Conservation (phyloP, 2,113 vertebrate genomes). For the Tyrannus savana region DNA sequence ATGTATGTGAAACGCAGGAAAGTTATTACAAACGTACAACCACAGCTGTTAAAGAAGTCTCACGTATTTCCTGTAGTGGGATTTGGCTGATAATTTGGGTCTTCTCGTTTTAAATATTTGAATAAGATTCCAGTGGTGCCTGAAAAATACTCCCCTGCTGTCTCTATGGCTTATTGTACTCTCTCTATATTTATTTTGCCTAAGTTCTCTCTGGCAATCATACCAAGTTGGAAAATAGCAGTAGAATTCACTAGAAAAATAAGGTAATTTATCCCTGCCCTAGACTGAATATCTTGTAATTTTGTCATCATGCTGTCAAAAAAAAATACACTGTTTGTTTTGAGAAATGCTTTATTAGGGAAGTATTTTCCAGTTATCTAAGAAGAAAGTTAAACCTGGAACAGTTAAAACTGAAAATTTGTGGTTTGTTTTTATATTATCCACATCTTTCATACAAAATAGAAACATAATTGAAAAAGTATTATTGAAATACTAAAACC, state of each 20-base stretch:
- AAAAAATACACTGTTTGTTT: not conserved
- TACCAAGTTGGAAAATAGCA: not conserved
- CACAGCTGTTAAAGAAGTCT: not conserved
- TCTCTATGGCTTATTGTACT: not conserved
- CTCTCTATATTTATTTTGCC: not conserved
- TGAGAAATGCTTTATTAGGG: not conserved
- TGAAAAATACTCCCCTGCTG: not conserved
- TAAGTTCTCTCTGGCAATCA: not conserved
- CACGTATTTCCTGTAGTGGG: not conserved
- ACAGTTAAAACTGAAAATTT: not conserved
- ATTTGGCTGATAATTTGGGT: not conserved
- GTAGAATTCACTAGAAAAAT: constrained; percentile 1
- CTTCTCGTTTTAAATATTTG: constrained; percentile 7
- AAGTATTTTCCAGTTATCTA: not conserved
- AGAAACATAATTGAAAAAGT: not conserved
- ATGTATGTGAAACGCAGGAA: not conserved
- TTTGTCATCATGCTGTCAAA: not conserved
- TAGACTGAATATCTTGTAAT: not conserved
- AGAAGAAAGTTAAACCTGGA: not conserved
- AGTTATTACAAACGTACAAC: not conserved
- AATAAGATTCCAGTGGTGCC: not conserved
- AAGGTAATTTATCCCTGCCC: not conserved
- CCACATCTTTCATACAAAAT: not conserved
- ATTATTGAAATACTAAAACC: not conserved
- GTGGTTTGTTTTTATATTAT: not conserved